Evolutionary conservation across 1,140 invertebrate genomes (phyloP).

Genomic region (Oedothorax gibbosus): DNA sequence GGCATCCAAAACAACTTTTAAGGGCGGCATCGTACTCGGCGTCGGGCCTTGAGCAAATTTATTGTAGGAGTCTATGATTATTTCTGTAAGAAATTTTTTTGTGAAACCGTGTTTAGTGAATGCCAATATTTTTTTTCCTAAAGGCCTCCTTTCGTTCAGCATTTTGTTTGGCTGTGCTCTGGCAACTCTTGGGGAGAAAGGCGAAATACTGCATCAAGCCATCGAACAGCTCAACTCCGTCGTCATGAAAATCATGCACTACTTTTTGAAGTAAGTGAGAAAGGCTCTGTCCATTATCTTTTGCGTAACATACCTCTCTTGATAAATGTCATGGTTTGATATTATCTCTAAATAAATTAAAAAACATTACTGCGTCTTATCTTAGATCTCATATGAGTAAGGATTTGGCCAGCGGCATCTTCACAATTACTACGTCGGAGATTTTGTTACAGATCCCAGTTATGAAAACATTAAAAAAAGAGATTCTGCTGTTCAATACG

Average conservation of each 20-base stretch:
- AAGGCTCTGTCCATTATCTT: not conserved
- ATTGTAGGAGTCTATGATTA: too few species aligned
- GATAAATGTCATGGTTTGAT: not conserved
- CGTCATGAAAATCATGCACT: slow-evolving; percentile 88
- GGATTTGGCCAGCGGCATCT: too few species aligned
- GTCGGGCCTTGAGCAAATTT: too few species aligned
- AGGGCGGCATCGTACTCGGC: too few species aligned
- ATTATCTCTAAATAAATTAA: not conserved
- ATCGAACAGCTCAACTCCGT: slow-evolving; percentile 86
- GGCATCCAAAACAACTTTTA: too few species aligned
- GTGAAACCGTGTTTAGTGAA: too few species aligned
- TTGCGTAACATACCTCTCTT: not conserved
- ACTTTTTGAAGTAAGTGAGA: slow-evolving; percentile 60
- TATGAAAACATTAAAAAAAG: too few species aligned
- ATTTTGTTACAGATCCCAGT: too few species aligned
- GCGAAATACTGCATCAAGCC: slow-evolving; percentile 79
- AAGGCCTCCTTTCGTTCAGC: slow-evolving; percentile 83
- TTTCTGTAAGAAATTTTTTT: too few species aligned
- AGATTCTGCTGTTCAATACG: too few species aligned
- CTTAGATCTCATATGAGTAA: not conserved
- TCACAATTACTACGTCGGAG: too few species aligned
- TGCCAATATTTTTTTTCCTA: slow-evolving; percentile 3
- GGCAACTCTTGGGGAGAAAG: slow-evolving; percentile 78
- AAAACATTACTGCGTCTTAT: not conserved
- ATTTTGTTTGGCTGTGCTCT: slow-evolving; percentile 85